Percentiles rank a stretch among this genome's conserved stretches.
Conservation (phyloP, 2,113 vertebrate genomes). For the Spilogale gracilis region DNA sequence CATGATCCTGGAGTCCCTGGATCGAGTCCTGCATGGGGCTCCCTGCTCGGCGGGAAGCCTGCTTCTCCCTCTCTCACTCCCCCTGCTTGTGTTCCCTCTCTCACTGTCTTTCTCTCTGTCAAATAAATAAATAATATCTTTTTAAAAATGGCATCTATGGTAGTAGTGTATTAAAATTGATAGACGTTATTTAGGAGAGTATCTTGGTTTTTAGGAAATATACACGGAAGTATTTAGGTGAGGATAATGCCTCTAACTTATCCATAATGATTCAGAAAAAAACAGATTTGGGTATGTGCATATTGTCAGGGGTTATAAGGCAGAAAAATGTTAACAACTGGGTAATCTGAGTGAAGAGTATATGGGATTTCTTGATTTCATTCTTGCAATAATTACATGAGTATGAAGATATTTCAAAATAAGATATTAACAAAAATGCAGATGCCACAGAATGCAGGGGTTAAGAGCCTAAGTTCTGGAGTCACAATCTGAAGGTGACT, state of each 20-base stretch:
- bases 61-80: too few species aligned
- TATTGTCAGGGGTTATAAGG: neutral
- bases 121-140: too few species aligned
- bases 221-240: neutral
- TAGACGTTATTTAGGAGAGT: neutral
- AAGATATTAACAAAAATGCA: slow-evolving; percentile 6
- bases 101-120: too few species aligned
- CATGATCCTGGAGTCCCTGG: too few species aligned
- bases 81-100: too few species aligned
- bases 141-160: neutral
- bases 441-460: neutral
- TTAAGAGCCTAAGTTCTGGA: neutral
- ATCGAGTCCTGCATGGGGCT: too few species aligned
- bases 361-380: neutral
- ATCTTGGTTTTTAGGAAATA: slow-evolving; percentile 34
- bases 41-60: too few species aligned
- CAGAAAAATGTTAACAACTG: slow-evolving; percentile 43
- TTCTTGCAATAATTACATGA: slow-evolving; percentile 1
- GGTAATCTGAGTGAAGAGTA: neutral
- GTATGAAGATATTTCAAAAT: slow-evolving; percentile 51
- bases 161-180: neutral
- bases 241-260: neutral
- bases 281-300: neutral
- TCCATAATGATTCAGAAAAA: neutral
- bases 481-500: neutral